Evolutionary conservation across 2,797 vertebrate genomes (phyloP), one percentile per base, ranked within the genome.

Genomic region (Oophaga sylvatica): DNA sequence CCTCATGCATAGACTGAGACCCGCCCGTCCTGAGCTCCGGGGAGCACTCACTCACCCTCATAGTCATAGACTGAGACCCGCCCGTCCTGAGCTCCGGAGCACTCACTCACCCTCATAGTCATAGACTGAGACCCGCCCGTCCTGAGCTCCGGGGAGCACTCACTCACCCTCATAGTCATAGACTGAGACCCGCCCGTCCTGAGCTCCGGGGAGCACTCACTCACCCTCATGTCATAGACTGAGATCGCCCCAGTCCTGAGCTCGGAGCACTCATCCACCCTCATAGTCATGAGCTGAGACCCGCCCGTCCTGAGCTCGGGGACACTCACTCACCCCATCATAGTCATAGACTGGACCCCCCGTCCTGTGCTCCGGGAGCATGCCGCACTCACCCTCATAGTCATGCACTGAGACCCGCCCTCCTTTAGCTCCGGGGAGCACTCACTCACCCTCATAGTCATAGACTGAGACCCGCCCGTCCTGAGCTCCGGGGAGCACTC

Each of bases 81-180:
- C 35, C 41, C 81, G 65, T 29, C 65, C 53, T 70, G 80, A 62
- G 83, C 26, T 75, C 73, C 53, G 11, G 11, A 31, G 0, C 65
- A 20, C 73, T 86, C 95, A 97, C 35, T 97, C 94, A 99, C 98
- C 98, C 94, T 99, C 98, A 92, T 41, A 11, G 48, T 65, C 16
- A 41, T 41, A 41, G 35, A 26, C 26, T 26, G 26, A 41, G 35
- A 41, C 76, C 45, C 7, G 45, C 35, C 41, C 81, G 65, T 29
- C 65, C 53, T 70, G 80, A 62, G 83, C 26, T 75, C 73, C 53
- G 85, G 9, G 11, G 11, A 31, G 0, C 65, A 20, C 73, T 86
- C 95, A 97, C 35, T 97, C 94, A 99, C 98, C 98, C 94, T 99
- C 98, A 92, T 41, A 11, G 48, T 65, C 16, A 41, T 41, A 41